These are phyloP conservation scores for Trinectes maculatus DNA, from an alignment of 2,113 vertebrate genomes.

Conservation along the genomic window DNA sequence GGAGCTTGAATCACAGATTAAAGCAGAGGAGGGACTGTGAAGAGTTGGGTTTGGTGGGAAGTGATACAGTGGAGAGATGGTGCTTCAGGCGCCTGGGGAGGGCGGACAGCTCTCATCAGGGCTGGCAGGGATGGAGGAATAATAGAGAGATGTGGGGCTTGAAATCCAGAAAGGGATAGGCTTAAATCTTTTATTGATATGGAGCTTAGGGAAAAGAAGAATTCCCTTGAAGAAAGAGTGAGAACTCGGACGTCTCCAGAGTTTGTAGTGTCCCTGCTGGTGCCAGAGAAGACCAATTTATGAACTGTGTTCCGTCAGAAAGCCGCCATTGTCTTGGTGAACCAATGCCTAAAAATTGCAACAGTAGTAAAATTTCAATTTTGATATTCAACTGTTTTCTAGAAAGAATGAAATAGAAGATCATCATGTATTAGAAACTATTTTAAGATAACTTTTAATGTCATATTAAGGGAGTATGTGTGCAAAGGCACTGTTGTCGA, in stretches of 20 bases:
- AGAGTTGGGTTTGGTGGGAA: slow-evolving; percentile 66
- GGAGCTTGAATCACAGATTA: slow-evolving; percentile 74
- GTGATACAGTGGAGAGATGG: slow-evolving; percentile 57
- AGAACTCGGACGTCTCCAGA: slow-evolving; percentile 48
- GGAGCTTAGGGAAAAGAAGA: slow-evolving; percentile 67
- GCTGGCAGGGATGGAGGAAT: slow-evolving; percentile 60
- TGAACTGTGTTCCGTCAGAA: slow-evolving; percentile 47
- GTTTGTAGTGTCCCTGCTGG: slow-evolving; percentile 54
- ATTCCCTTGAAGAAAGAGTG: slow-evolving; percentile 64
- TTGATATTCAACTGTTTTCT: no score
- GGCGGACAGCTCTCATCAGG: slow-evolving; percentile 71
- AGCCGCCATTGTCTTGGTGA: no score
- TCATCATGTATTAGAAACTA: no score
- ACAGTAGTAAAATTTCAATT: no score
- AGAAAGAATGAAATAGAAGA: no score
- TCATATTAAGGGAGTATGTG: no score
- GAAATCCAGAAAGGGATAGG: slow-evolving; percentile 63
- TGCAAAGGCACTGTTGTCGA: no score
- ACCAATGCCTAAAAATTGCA: no score
- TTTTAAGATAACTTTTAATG: no score
- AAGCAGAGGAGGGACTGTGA: slow-evolving; percentile 50
- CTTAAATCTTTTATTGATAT: slow-evolving; percentile 68
- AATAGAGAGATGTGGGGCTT: slow-evolving; percentile 63
- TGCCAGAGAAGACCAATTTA: slow-evolving; percentile 49
- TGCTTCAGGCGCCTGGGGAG: slow-evolving; percentile 49